These are phyloP conservation scores for Phrynosoma blainvillii DNA, from an alignment of 2,113 vertebrate genomes.

Conservation along the genomic window DNA sequence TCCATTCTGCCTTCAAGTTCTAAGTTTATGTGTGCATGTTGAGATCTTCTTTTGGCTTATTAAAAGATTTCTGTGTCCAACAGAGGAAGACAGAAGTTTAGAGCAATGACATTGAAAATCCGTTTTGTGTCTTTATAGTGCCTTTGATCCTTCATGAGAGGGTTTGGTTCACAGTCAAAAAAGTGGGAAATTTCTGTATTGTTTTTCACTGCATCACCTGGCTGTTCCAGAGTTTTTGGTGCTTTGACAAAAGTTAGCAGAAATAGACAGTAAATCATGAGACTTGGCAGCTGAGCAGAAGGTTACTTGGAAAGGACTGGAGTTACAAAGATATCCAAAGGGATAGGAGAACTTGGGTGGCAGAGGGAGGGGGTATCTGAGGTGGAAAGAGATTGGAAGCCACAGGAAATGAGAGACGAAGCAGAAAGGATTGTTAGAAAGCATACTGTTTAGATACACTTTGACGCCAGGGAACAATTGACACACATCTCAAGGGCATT, in stretches of 20 bases:
- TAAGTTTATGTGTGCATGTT: neutral
- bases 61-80: constrained; percentile 3
- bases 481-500: neutral
- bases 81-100: neutral
- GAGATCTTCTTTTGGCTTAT: neutral
- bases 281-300: constrained; percentile 15
- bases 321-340: constrained; percentile 2
- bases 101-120: constrained; percentile 1
- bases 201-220: neutral
- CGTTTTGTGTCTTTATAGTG: too few relatives aligned
- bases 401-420: constrained; percentile 9
- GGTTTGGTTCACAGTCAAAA: neutral
- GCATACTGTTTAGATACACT: neutral
- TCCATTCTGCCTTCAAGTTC: neutral
- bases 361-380: neutral
- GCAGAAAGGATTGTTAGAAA: neutral
- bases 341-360: neutral
- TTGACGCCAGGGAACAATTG: neutral
- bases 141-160: constrained; percentile 10
- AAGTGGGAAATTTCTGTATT: constrained; percentile 11
- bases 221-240: neutral
- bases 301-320: neutral
- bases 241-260: constrained; percentile 8
- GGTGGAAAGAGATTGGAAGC: neutral
- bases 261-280: constrained; percentile 17